These are phyloP conservation scores for Cyanistes caeruleus DNA, from an alignment of 2,113 vertebrate species.

Conservation along the genomic window DNA sequence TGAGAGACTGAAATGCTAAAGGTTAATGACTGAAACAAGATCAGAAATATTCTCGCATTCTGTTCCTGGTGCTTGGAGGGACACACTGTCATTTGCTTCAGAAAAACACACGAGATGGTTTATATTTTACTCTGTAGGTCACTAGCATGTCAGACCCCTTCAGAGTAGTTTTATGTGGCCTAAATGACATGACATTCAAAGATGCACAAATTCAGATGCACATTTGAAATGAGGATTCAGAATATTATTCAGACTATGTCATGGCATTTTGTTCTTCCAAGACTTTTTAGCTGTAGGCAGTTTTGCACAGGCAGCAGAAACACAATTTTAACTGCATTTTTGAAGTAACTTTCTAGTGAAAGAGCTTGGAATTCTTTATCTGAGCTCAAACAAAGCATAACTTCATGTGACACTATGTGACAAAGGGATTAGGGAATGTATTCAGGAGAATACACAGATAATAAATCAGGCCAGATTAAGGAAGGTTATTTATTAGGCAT, in stretches of 20 bases:
- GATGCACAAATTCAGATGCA: not conserved
- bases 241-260: not conserved
- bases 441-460: not conserved
- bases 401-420: not conserved
- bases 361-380: not conserved
- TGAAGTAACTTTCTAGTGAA: not conserved
- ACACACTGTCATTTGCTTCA: not conserved
- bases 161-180: not conserved
- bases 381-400: conserved; percentile 18
- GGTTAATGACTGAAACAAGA: not conserved
- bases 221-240: not conserved
- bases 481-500: conserved; percentile 25
- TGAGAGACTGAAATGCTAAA: not conserved
- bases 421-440: not conserved
- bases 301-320: not conserved
- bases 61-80: not conserved
- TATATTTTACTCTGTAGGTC: not conserved
- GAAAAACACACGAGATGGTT: not conserved
- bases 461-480: conserved; percentile 8
- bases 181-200: not conserved
- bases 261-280: not conserved
- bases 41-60: not conserved
- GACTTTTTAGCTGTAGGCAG: not conserved
- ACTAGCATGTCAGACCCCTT: not conserved
- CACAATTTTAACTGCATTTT: not conserved